These are phyloP conservation scores for Scopus umbretta DNA, from an alignment of 2,113 vertebrate genomes.

Conservation along the genomic window DNA sequence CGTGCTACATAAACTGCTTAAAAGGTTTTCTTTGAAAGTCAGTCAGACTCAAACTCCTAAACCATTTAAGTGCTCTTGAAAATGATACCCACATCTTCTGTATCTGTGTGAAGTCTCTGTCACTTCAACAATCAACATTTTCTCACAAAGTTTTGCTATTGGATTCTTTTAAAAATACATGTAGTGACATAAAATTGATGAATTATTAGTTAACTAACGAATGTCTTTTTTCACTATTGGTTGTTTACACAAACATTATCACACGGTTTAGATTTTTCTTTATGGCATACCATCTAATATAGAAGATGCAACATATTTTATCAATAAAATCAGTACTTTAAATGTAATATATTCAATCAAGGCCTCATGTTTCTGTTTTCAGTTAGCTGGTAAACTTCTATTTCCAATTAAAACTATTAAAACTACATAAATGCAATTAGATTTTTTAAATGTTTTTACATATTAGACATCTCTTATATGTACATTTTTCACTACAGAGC, in stretches of 20 bases:
- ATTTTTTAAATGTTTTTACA: background rate
- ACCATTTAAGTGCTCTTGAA: background rate
- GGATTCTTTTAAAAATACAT: background rate
- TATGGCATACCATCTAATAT: background rate
- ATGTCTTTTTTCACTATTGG: background rate
- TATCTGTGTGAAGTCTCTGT: background rate
- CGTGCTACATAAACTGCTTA: background rate
- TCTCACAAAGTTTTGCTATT: background rate
- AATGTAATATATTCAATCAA: background rate
- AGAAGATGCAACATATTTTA: constrained; percentile 5
- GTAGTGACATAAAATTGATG: background rate
- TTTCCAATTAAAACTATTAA: background rate
- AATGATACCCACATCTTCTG: background rate
- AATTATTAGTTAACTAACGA: background rate
- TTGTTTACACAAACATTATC: background rate
- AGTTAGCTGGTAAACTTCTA: background rate
- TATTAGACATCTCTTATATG: background rate
- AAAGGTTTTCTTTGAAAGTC: background rate
- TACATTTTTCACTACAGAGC: background rate
- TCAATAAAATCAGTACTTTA: background rate
- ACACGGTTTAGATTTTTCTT: background rate
- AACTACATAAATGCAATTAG: background rate
- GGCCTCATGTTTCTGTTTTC: constrained; percentile 7
- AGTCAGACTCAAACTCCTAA: background rate
- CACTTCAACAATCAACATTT: background rate